Evolutionary conservation across 2,888 invertebrate species (phyloP), one percentile per base, ranked within the genome.

Genomic region (Ernsta delagoae): DNA sequence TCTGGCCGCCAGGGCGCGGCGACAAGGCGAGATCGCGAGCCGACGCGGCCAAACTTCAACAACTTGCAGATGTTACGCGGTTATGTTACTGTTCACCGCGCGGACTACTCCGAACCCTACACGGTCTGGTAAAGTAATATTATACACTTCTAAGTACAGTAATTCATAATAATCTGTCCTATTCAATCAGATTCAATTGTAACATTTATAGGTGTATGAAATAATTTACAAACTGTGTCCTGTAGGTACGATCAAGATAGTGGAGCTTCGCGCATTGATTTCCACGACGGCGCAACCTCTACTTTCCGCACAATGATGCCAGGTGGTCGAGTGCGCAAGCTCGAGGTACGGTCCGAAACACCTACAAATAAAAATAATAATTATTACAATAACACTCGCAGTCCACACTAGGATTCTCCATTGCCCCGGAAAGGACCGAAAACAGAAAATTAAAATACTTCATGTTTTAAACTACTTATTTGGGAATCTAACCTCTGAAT

Each of bases 101-200:
- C 89, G 9, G 89, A 82, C 73, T 90, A 84, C 75, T 84, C 88
- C 1, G 90, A 90, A 72, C 76, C 81, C 1, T 90, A 88, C 74
- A 78, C 82, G 8, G 77, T 82, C 2, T 83, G 87, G 89, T 87
- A 70, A 57, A 79, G 36, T 4, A 36, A 36, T 36, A n/a, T n/a
- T n/a, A n/a, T n/a, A n/a, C n/a, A n/a, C n/a, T n/a, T n/a, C n/a
- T n/a, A n/a, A n/a, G n/a, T n/a, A n/a, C n/a, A n/a, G n/a, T n/a
- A n/a, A n/a, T n/a, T n/a, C n/a, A n/a, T n/a, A n/a, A n/a, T n/a
- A n/a, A n/a, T n/a, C n/a, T n/a, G n/a, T n/a, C n/a, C n/a, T n/a
- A n/a, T n/a, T n/a, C n/a, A n/a, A n/a, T n/a, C n/a, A n/a, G n/a
- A n/a, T n/a, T n/a, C n/a, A n/a, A n/a, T n/a, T n/a, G n/a, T n/a